Conservation (phyloP, 2,797 vertebrate genomes). For the Falco peregrinus region DNA sequence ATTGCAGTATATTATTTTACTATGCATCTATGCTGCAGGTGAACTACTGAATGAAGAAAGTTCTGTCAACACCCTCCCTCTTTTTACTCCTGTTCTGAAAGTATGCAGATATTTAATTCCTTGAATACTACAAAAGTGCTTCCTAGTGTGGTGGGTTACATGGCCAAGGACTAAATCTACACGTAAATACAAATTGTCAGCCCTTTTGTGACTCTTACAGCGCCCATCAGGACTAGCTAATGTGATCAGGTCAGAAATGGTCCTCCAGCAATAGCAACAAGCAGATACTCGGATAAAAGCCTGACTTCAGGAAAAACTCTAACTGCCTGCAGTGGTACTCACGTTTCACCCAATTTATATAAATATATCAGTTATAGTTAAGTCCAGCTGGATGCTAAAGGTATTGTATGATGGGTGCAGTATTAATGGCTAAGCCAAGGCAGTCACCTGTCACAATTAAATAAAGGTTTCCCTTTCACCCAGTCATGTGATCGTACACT, state of each 20-base stretch:
- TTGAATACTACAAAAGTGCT: not conserved
- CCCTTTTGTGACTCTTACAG: not conserved
- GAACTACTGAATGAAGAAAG: not conserved
- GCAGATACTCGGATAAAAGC: not conserved
- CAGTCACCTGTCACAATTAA: not conserved
- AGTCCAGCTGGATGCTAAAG: not conserved
- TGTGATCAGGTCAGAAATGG: not conserved
- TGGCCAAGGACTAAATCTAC: not conserved
- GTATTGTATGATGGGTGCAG: not conserved
- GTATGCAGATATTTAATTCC: not conserved
- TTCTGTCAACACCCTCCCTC: not conserved
- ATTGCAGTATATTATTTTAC: conserved; percentile 2
- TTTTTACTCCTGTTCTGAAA: not conserved
- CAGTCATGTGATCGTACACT: not conserved
- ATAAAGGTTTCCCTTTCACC: not conserved
- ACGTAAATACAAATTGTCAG: not conserved
- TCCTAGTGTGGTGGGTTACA: not conserved
- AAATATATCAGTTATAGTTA: not conserved
- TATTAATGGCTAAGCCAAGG: not conserved
- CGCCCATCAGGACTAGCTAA: not conserved
- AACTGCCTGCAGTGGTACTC: not conserved
- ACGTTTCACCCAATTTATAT: not conserved
- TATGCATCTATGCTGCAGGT: not conserved
- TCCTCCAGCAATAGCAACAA: not conserved
- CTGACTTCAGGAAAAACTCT: not conserved